Evolutionary conservation across 92 coral and sea anemone species (phyloP).

Genomic region (Scolanthus callimorphus): DNA sequence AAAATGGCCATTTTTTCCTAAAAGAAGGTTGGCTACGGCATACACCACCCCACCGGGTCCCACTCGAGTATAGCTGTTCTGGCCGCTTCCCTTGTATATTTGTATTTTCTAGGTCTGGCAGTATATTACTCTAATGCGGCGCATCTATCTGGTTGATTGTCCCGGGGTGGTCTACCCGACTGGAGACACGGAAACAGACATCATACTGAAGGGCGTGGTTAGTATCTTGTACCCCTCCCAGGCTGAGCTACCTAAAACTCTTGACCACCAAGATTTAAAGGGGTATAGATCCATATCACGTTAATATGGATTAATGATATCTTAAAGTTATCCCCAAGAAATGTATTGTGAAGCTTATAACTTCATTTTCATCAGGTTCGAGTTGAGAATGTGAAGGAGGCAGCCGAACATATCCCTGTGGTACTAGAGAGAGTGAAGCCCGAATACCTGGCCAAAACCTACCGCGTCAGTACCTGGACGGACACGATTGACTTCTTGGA

Average conservation of each 20-base stretch:
- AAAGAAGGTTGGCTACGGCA: no score
- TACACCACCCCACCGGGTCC: no score
- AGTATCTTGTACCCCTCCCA: no score
- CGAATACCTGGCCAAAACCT: conserved; percentile 82
- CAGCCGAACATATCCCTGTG: conserved; percentile 82
- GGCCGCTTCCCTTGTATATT: neutral
- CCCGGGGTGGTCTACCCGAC: conserved; percentile 98
- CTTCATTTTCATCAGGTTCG: conserved; percentile 61
- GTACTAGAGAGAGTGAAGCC: conserved; percentile 83
- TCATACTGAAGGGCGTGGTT: conserved; percentile 98
- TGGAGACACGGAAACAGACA: conserved; percentile 90
- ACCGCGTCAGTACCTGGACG: conserved; percentile 76
- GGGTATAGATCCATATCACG: no score
- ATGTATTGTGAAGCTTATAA: no score
- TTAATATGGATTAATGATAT: no score
- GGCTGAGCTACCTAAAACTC: no score
- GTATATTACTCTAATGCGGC: conserved; percentile 95
- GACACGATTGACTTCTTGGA: conserved; percentile 79
- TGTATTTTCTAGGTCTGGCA: conserved; percentile 84
- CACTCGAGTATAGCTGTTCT: no score
- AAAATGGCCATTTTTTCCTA: no score
- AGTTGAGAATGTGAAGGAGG: conserved; percentile 92
- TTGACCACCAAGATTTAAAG: no score
- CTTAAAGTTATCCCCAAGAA: no score
- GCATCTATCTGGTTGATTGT: conserved; percentile 91